Evolutionary conservation across 2,888 invertebrate genomes (phyloP).

Genomic region (Chaitophorus viminalis): DNA sequence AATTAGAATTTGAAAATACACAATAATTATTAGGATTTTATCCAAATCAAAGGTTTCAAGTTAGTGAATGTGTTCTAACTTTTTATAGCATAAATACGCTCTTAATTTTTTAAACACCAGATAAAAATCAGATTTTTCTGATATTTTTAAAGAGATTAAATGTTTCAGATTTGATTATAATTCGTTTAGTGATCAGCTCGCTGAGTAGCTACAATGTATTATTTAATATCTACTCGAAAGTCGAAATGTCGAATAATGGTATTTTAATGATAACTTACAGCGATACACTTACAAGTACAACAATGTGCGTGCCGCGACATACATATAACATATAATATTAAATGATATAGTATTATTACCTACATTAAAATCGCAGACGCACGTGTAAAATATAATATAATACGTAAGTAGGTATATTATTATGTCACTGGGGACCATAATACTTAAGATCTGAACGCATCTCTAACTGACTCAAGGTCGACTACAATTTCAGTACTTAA

Average conservation of each 20-base stretch:
- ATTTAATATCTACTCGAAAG: no score
- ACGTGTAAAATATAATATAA: neutral
- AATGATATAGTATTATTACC: neutral
- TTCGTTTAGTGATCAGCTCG: no score
- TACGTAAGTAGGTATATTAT: neutral
- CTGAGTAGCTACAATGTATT: neutral
- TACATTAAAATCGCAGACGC: neutral
- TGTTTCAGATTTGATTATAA: neutral
- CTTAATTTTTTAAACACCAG: no score
- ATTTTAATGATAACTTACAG: neutral
- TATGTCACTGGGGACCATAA: conserved; percentile 24
- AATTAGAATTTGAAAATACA: no score
- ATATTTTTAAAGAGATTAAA: neutral
- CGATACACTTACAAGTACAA: no score
- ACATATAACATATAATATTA: neutral
- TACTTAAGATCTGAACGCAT: conserved; percentile 3
- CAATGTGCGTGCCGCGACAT: neutral
- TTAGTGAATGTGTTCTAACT: no score
- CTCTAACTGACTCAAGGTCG: conserved; percentile 38
- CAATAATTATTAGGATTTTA: no score
- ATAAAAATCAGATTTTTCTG: no score
- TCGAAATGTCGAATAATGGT: neutral
- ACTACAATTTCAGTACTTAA: neutral
- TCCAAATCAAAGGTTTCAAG: no score
- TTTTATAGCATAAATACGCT: no score